phyloP scores from a whole-genome alignment of 2,888 invertebrate species.

The Rotaria sp. region DNA sequence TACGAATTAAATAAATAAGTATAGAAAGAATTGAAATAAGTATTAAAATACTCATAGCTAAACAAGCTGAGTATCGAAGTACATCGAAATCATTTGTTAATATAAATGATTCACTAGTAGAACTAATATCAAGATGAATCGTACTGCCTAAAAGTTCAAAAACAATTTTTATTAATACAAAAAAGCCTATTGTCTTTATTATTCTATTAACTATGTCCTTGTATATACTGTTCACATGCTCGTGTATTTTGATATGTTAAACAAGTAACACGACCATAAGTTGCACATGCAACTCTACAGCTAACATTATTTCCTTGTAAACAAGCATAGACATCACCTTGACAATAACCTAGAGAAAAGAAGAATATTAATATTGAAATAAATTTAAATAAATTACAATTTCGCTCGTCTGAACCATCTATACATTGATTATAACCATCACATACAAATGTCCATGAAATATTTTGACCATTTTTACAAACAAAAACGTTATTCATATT shows the following conservation, averaged over 20 bases:
- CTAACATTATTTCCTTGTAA: slow-evolving; percentile 25
- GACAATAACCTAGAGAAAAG: neutral
- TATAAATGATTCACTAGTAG: neutral
- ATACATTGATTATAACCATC: neutral
- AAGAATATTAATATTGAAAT: neutral
- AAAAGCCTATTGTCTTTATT: neutral
- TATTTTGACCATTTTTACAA: neutral
- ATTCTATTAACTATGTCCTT: neutral
- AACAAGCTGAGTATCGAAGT: neutral
- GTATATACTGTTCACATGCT: slow-evolving; percentile 3
- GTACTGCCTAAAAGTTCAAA: neutral
- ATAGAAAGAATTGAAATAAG: neutral
- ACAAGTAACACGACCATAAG: neutral
- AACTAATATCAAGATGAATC: neutral
- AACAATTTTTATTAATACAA: no score
- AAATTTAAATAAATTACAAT: neutral
- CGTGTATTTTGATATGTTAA: neutral
- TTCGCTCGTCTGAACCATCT: neutral
- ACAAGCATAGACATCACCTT: slow-evolving; percentile 1
- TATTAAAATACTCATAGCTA: neutral
- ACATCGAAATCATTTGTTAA: neutral
- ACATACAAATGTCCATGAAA: neutral
- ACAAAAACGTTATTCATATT: neutral
- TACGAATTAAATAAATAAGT: slow-evolving; percentile 3
- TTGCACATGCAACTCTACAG: neutral